Base-by-base conservation (phyloP, 1,140 invertebrate species). In the Euglossa dilemma region DNA sequence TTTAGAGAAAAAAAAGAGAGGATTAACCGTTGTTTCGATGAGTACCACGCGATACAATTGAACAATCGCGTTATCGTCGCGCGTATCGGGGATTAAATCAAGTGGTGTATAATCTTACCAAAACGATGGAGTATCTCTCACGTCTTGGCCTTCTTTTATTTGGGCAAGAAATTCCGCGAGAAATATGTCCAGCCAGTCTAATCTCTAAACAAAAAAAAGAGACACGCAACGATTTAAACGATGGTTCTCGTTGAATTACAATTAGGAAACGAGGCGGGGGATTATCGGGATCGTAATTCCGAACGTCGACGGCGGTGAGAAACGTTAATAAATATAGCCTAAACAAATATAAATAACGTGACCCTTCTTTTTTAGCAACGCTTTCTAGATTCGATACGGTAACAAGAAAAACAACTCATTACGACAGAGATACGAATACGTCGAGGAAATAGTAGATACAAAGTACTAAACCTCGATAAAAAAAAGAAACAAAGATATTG, bases 121-220 rank as follows among this genome's bases (percentile, higher is more conserved):
- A 92, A 96, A 96, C 77, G 95, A 95, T 83, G 96, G 93, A 80
- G 95, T 93, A 83, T 96, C 95, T 88, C 95, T 95, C 28, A 95
- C 91, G 89, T 95, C 94, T 78, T 93, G 94, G 52, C 95, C 95
- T 83, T 96, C 95, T 88, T 96, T 95, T 69, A 96, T 90, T 78
- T 95, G 94, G 28, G 95, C 93, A 25, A 96, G 92, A 81, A 96
- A 95, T 92, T 96, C 96, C 36, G 95, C 95, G 66, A 96, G 92
- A 92, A 96, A 96, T 86, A 96, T 91, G 92, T 96, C 96, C 83
- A 96, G 92, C 96, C 96, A 96, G 59, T 94, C 95, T 61, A 95
- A 95, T 95, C 96, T 96, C 96, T 96, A 93, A 72, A 95, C n/a
- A 95, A 85, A 87, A 90, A 83, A 81, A 57, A 20, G 6, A 45